These are phyloP conservation scores for Anas georgica DNA, from an alignment of 2,797 vertebrate species.

Conservation along the genomic window DNA sequence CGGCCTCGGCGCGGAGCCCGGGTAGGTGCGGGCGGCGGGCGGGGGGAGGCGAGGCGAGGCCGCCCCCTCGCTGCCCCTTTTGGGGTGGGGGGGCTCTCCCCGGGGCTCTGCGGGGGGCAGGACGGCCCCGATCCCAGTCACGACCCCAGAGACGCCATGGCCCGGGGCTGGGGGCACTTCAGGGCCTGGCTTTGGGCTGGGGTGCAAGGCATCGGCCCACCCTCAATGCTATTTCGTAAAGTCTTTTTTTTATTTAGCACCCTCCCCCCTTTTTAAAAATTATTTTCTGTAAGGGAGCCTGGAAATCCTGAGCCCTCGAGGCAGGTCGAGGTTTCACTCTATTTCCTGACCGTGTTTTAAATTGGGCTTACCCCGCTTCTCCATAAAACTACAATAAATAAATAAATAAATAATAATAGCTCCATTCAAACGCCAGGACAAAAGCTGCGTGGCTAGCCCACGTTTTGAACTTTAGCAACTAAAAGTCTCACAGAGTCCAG, in stretches of 20 bases:
- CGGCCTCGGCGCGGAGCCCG: background rate
- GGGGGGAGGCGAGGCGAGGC: background rate
- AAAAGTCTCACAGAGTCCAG: too few species aligned
- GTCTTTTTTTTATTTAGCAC: too few species aligned
- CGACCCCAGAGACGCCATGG: too few species aligned
- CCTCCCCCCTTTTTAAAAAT: too few species aligned
- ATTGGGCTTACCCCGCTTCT: background rate
- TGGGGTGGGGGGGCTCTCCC: background rate
- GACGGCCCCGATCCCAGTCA: too few species aligned
- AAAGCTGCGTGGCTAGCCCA: background rate
- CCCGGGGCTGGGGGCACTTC: too few species aligned
- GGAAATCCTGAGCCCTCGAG: background rate
- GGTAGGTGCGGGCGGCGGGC: background rate
- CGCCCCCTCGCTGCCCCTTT: too few species aligned
- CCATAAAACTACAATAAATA: rapidly evolving
- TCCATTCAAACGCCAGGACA: rapidly evolving
- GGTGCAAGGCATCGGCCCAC: background rate
- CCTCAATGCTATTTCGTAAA: too few species aligned
- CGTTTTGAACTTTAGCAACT: background rate
- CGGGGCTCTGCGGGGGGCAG: background rate
- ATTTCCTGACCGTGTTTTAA: rapidly evolving
- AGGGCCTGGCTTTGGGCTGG: background rate
- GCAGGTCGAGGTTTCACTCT: rapidly evolving
- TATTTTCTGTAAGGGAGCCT: background rate
- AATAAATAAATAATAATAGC: too few species aligned